These are phyloP conservation scores for Muscidifurax raptorellus DNA, from an alignment of 1,140 invertebrate genomes.

Conservation along the genomic window DNA sequence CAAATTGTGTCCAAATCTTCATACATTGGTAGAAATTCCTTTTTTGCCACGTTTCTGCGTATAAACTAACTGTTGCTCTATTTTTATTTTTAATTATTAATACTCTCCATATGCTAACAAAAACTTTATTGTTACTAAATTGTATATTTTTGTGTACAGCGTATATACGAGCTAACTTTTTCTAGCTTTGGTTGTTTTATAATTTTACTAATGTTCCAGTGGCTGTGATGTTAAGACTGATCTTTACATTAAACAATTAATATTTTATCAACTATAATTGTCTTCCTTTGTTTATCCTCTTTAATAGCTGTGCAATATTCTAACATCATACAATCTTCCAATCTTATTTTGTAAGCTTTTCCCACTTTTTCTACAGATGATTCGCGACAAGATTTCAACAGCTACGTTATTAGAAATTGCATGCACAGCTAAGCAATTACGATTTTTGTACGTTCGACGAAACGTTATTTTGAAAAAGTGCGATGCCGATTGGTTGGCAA, in stretches of 20 bases:
- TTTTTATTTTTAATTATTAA: neutral
- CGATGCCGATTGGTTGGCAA: slow-evolving; percentile 80
- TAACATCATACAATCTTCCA: neutral
- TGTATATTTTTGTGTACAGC: neutral
- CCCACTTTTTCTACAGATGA: slow-evolving; percentile 75
- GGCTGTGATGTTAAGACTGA: slow-evolving; percentile 22
- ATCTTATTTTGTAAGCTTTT: neutral
- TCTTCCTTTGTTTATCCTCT: neutral
- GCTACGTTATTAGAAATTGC: slow-evolving; percentile 86
- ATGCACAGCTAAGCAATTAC: slow-evolving; percentile 79
- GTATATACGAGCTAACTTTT: neutral
- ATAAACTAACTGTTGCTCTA: slow-evolving; percentile 13
- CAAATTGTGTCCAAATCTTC: slow-evolving; percentile 77
- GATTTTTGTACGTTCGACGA: slow-evolving; percentile 81
- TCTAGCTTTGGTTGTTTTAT: neutral
- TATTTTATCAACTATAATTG: neutral
- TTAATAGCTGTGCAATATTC: neutral
- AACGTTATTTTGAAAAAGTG: slow-evolving; percentile 84
- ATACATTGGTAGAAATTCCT: slow-evolving; percentile 76
- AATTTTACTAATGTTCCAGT: neutral
- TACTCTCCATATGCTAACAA: neutral
- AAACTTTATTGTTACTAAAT: neutral
- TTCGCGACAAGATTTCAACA: slow-evolving; percentile 88
- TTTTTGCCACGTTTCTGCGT: slow-evolving; percentile 27
- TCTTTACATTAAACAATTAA: neutral